Conservation (phyloP, 2,113 vertebrate genomes). For the Ia io region DNA sequence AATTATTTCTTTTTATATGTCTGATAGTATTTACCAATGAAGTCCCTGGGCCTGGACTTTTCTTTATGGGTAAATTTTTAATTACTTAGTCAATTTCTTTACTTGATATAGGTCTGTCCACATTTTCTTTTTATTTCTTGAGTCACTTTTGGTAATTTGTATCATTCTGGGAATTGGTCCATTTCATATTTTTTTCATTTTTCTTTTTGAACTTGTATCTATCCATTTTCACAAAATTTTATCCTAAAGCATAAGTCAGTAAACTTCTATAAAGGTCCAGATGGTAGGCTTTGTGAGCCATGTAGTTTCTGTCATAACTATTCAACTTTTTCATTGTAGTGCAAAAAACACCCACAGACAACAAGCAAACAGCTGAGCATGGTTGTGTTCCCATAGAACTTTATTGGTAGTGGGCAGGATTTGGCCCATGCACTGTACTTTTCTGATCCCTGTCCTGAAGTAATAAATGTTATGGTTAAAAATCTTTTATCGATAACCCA, state of each 20-base stretch:
- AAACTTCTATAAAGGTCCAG: background rate
- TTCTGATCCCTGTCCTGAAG: background rate
- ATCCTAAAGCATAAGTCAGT: background rate
- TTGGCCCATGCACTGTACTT: background rate
- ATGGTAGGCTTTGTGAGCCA: background rate
- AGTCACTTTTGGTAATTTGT: constrained; percentile 12
- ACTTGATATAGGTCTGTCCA: background rate
- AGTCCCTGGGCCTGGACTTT: background rate
- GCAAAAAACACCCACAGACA: background rate
- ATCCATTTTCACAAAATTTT: background rate
- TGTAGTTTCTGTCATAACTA: background rate
- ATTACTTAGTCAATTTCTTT: background rate
- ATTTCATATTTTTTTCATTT: background rate
- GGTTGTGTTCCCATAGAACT: background rate
- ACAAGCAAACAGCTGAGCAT: background rate
- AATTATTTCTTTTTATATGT: background rate
- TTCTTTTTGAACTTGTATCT: background rate
- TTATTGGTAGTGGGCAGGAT: background rate
- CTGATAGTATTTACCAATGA: background rate
- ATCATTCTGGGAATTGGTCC: background rate
- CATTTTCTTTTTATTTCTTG: background rate
- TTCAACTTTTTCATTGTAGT: background rate
- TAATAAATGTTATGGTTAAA: background rate
- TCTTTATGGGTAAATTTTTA: background rate
- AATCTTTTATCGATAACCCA: background rate